These are phyloP conservation scores for Scarus forsteni DNA, from an alignment of 2,797 vertebrate species.

Conservation along the genomic window DNA sequence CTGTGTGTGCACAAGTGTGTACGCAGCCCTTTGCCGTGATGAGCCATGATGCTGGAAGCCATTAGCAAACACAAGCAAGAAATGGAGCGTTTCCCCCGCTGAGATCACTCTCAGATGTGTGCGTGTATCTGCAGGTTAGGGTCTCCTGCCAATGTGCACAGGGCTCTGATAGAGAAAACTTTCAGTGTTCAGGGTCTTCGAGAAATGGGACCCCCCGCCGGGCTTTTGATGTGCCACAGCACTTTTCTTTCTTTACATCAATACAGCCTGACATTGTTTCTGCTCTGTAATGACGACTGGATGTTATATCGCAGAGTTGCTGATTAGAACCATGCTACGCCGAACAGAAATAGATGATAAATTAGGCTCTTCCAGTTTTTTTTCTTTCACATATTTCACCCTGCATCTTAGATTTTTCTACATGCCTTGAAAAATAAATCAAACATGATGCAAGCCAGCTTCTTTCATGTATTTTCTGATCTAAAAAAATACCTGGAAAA, in stretches of 20 bases:
- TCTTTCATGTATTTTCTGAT: slow-evolving; percentile 34
- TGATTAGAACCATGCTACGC: slow-evolving; percentile 13
- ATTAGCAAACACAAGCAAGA: slow-evolving; percentile 83
- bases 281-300: slow-evolving; percentile 3
- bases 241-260: slow-evolving; percentile 30
- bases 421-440: slow-evolving; percentile 15
- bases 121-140: slow-evolving; percentile 62
- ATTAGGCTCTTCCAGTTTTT: slow-evolving; percentile 10
- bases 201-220: slow-evolving; percentile 45
- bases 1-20: slow-evolving; percentile 76
- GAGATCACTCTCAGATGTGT: slow-evolving; percentile 86
- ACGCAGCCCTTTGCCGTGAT: slow-evolving; percentile 61
- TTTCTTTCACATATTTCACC: slow-evolving; percentile 26
- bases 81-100: slow-evolving; percentile 80
- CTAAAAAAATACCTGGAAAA: slow-evolving; percentile 4
- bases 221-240: slow-evolving; percentile 48
- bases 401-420: slow-evolving; percentile 6
- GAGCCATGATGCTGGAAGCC: slow-evolving; percentile 83
- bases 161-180: slow-evolving; percentile 41
- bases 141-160: slow-evolving; percentile 43
- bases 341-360: slow-evolving; percentile 1
- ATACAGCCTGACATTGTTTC: slow-evolving; percentile 1
- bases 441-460: slow-evolving; percentile 26
- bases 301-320: slow-evolving; percentile 11
- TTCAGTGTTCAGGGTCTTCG: slow-evolving; percentile 27